These are phyloP conservation scores for Alca torda DNA, from an alignment of 2,797 vertebrate genomes.

Conservation along the genomic window DNA sequence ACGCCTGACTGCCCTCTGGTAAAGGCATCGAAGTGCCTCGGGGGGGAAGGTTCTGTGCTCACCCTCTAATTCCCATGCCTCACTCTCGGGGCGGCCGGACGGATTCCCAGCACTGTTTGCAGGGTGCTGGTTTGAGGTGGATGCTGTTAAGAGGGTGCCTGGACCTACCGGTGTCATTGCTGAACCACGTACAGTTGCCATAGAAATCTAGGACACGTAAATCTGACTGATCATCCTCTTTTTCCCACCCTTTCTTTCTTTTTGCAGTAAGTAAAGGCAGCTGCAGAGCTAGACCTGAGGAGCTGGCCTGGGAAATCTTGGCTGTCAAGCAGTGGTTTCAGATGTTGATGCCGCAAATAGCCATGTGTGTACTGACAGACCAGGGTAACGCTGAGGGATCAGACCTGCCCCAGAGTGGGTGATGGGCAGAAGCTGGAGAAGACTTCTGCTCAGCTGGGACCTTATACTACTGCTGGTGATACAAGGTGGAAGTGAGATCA, in stretches of 20 bases:
- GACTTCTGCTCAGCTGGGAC: neutral
- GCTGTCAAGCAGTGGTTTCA: neutral
- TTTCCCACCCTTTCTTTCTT: neutral
- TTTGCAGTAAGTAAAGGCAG: neutral
- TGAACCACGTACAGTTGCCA: constrained; percentile 53
- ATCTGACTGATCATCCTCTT: neutral
- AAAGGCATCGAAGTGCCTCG: neutral
- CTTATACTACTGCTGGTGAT: neutral
- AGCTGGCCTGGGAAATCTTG: neutral
- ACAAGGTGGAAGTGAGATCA: neutral
- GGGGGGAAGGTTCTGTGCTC: neutral
- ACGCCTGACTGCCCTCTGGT: neutral
- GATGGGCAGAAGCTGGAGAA: neutral
- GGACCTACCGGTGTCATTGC: neutral
- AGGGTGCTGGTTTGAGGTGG: neutral
- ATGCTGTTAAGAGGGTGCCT: neutral
- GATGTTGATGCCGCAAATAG: neutral
- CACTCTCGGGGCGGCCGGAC: neutral
- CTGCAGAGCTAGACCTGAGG: neutral
- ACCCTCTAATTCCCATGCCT: neutral
- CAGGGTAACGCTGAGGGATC: neutral
- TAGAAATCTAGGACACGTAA: constrained; percentile 54
- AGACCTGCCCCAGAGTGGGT: neutral
- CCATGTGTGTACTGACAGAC: neutral
- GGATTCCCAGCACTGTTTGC: neutral